phyloP scores from a whole-genome alignment of 2,113 vertebrate species.

The Turnix velox region DNA sequence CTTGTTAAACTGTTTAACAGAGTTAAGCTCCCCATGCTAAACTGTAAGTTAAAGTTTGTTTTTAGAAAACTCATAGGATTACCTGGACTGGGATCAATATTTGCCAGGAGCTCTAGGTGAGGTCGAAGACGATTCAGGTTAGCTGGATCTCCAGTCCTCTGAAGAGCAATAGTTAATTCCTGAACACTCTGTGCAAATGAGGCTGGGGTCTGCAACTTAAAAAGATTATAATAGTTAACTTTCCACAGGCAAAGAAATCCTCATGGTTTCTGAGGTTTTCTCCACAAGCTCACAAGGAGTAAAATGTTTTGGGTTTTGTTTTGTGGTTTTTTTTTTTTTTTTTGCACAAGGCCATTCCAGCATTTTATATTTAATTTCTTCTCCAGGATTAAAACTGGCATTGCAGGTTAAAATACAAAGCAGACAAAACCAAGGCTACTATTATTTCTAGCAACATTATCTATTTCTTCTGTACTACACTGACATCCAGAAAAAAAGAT shows the following conservation, averaged over 20 bases:
- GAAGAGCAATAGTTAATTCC: constrained; percentile 96
- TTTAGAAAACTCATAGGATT: background rate
- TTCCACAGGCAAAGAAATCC: constrained; percentile 17
- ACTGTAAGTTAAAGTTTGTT: background rate
- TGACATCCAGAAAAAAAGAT: background rate
- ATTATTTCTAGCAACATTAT: background rate
- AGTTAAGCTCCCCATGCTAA: background rate
- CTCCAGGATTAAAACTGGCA: background rate
- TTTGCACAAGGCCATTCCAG: background rate
- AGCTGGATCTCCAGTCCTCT: constrained; percentile 95
- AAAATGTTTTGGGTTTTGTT: too few relatives aligned
- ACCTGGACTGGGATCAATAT: constrained; percentile 98
- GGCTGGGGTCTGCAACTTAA: constrained; percentile 96
- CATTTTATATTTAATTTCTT: background rate
- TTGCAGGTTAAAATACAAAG: background rate
- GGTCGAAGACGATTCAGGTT: constrained; percentile 95
- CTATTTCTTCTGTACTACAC: background rate
- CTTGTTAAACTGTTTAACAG: background rate
- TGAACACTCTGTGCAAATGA: constrained; percentile 99
- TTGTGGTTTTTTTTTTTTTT: too few relatives aligned
- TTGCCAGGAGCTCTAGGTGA: constrained; percentile 93
- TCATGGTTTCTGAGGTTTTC: background rate
- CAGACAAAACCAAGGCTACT: background rate
- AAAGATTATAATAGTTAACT: constrained; percentile 65
- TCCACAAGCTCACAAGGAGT: background rate